These are phyloP conservation scores for Mormyrus lacerda DNA, from an alignment of 2,113 vertebrate species.

Conservation along the genomic window DNA sequence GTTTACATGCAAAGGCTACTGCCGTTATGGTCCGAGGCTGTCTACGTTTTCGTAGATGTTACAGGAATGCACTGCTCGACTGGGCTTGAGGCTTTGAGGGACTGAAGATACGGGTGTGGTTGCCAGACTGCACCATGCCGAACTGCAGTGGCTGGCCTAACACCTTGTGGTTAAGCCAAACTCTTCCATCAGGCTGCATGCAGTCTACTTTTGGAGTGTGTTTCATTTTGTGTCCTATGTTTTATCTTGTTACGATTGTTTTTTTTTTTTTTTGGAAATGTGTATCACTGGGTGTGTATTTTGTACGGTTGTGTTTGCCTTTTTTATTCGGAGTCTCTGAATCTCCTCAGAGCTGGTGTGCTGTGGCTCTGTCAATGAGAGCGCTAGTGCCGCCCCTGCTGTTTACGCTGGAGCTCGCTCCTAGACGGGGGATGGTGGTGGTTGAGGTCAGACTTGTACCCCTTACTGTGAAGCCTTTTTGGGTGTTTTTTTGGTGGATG, in stretches of 20 bases:
- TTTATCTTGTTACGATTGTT: not conserved
- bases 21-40: not conserved
- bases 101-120: not conserved
- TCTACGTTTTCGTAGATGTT: not conserved
- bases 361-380: not conserved
- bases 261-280: not conserved
- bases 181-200: conserved; percentile 1
- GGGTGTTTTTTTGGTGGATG: not conserved
- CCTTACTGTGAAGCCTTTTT: not conserved
- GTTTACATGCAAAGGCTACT: conserved; percentile 4
- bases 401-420: not conserved
- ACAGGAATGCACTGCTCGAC: not conserved
- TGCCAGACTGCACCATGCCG: not conserved
- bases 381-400: not conserved
- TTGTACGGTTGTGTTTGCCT: not conserved
- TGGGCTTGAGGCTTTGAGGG: not conserved
- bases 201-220: not conserved
- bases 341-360: not conserved
- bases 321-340: not conserved
- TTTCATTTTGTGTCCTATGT: not conserved
- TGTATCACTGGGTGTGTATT: not conserved
- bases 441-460: not conserved
- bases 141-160: not conserved
- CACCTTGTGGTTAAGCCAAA: not conserved
- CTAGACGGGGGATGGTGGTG: not conserved